Base-by-base conservation (phyloP, 2,113 vertebrate species). In the Periophthalmus modestus region DNA sequence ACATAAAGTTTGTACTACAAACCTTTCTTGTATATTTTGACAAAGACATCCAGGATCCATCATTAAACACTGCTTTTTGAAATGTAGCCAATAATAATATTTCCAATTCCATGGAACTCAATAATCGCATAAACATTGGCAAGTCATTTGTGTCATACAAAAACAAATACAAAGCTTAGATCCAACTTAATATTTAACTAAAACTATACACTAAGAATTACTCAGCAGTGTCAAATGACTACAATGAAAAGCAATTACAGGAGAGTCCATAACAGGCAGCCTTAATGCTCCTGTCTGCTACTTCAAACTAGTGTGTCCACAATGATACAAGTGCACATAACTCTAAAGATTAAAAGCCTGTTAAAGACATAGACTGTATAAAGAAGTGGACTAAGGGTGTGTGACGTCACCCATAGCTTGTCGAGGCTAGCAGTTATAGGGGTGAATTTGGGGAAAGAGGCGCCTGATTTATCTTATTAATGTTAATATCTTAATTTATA, bases 281-380 rank as follows among this genome's bases (percentile, higher is more conserved):
- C 58, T 61, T 33, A 61, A 24, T 28, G 58, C 58, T 33, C 23
- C n/a, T 3, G 54, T 57, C 54, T 57, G 54, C 5, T 33, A 15
- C 58, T 33, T 61, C 12, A 16, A 33, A 61, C 58, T 61, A 1
- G 12, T 28, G 58, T 14, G 13, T 34, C 39, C 62, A 65, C 62
- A 65, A 43, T 46, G 36, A 66, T 36, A 43, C 16, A 7, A 67
- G 36, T 61, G 58, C 3, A 4, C 23, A 55, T 72, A 72, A 11
- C 36, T 73, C 52, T 7, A 24, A 48, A 9, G 66, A 67, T 48
- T 67, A 47, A 66, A 66, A 66, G 65, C 36, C 39, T 46, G n/a
- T 46, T 39, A 12, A 28, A 28, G 28, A 28, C 28, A 28, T 28
- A 28, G 28, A 28, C 28, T 28, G 28, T 28, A 28, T 28, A 28